Conservation (phyloP, 2,888 invertebrate genomes). For the Drosophila yooni region DNA sequence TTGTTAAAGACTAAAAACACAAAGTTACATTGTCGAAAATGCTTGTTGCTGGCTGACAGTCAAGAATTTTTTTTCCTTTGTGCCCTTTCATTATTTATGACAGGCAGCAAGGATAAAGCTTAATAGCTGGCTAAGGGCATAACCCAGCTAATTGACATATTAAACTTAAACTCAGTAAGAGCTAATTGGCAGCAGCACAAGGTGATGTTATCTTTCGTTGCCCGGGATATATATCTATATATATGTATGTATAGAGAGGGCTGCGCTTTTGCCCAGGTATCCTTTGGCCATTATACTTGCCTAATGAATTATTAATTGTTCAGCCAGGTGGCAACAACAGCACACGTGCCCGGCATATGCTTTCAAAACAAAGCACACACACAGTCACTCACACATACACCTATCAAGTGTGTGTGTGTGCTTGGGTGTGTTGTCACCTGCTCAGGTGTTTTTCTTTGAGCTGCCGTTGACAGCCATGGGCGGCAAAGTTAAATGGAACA, state of each 20-base stretch:
- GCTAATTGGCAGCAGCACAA: constrained; percentile 11
- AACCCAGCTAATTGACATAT: constrained; percentile 9
- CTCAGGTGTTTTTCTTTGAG: constrained; percentile 17
- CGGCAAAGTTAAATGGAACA: constrained; percentile 64
- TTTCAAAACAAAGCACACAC: constrained; percentile 13
- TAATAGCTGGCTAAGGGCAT: background rate
- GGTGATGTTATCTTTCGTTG: constrained; percentile 2
- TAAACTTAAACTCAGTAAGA: constrained; percentile 2
- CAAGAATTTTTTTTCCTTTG: background rate
- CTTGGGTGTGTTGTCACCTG: constrained; percentile 3
- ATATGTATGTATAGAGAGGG: background rate
- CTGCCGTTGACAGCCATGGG: constrained; percentile 54
- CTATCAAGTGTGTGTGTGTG: background rate
- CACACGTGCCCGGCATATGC: constrained; percentile 10
- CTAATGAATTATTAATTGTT: constrained; percentile 58
- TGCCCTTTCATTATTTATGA: background rate
- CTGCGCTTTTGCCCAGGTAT: constrained; percentile 25
- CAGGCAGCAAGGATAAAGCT: background rate
- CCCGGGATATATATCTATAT: background rate
- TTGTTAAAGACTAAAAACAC: background rate
- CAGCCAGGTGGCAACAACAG: constrained; percentile 26
- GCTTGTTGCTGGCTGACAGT: too few species aligned
- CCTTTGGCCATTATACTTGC: constrained; percentile 31
- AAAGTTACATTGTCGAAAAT: background rate
- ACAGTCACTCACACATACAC: constrained; percentile 3